Evolutionary conservation across 2,888 invertebrate species (phyloP), one percentile per base, ranked within the genome.

Genomic region (Drosophila meridiana): DNA sequence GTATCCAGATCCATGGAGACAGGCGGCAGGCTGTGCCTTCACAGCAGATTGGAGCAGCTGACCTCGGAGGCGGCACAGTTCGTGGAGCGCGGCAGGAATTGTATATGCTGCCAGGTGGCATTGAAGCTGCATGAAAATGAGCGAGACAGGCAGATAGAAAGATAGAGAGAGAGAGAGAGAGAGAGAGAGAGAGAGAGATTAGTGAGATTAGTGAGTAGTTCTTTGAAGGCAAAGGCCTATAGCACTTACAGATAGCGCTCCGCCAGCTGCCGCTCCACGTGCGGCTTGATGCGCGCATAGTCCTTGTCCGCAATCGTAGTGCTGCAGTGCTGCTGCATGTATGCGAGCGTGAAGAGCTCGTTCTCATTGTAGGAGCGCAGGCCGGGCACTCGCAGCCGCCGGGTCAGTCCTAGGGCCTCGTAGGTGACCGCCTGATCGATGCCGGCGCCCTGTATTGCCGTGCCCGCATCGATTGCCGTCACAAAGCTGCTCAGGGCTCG

Each of bases 281-380:
- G 92, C n/a, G 93, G 92, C 78, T 93, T 93, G 26, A 92, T 92
- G 57, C 87, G 88, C 40, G 92, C 91, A 79, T 93, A 93, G 66
- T 93, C 91, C 78, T 91, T 92, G 55, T 91, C 91, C 58, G 92
- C 90, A 65, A 93, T 90, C 4, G 91, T 82, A n/a, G 92, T 91
- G 63, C 92, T 92, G 61, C 93, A 93, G 67, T 93, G 93, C 66
- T 92, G 92, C 66, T 93, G 93, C 92, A 93, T 91, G 66, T 92
- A 91, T 36, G 92, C 87, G 32, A 93, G 70, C 3, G 92, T 91
- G 56, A 92, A 93, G n/a, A 93, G 84, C 73, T 93, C 92, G 43
- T 92, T 92, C 69, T 92, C 92, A 48, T 92, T 91, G 40, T 81
- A 90, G n/a, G 91, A 90, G 20, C 93, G 90, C 61, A 93, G 73